A percentile compares a stretch with the other conserved stretches of the same genome.
Conservation (phyloP, 1,140 invertebrate genomes). For the Drosophila navojoa region DNA sequence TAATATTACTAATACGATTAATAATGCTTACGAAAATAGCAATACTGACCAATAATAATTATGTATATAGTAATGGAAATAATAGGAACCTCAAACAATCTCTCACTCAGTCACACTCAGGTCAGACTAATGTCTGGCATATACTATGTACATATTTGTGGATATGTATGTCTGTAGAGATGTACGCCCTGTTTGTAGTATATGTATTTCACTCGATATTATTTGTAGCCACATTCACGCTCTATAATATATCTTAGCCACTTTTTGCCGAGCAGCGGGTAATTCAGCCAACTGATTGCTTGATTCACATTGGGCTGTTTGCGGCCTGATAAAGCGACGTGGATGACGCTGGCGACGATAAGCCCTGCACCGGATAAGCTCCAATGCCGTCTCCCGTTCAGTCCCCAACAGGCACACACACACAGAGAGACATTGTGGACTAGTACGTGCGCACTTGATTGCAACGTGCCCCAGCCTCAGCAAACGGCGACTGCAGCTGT, state of each 20-base stretch:
- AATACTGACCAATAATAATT: no score
- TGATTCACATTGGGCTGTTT: constrained; percentile 13
- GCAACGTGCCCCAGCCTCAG: constrained; percentile 26
- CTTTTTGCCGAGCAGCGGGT: constrained; percentile 3
- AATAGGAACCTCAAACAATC: no score
- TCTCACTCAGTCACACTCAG: no score
- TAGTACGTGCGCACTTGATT: constrained; percentile 49
- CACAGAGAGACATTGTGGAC: constrained; percentile 13
- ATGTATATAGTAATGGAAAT: no score
- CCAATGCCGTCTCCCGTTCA: constrained; percentile 7
- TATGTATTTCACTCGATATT: no score
- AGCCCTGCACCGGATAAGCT: constrained; percentile 52
- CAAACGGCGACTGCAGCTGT: neutral
- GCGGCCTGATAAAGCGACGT: constrained; percentile 36
- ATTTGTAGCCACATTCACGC: no score
- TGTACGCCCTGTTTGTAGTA: no score
- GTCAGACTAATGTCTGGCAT: no score
- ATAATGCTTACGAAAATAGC: no score
- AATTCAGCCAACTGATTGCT: constrained; percentile 29
- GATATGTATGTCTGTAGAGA: no score
- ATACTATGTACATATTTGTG: no score
- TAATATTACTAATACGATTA: no score
- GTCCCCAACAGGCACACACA: constrained; percentile 5
- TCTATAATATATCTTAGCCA: constrained; percentile 1
- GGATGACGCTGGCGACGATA: constrained; percentile 44